Percentiles rank a stretch among this genome's conserved stretches.
Evolutionary conservation across 2,113 vertebrate species (phyloP).

Genomic region (Stegastes partitus): DNA sequence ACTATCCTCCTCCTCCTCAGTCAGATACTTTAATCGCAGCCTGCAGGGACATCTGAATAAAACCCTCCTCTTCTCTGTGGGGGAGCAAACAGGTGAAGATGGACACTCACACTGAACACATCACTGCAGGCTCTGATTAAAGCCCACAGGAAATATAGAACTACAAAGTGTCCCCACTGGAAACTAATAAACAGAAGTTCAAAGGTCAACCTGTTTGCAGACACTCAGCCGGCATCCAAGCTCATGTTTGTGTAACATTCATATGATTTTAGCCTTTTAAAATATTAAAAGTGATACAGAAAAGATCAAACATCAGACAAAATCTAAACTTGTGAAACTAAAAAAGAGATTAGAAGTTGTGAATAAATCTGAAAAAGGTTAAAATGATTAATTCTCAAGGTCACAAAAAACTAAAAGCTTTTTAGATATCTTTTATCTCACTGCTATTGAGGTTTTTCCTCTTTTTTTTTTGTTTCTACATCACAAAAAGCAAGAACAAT

Average conservation of each 20-base stretch:
- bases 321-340: no score
- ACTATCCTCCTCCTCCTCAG: background rate
- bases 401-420: no score
- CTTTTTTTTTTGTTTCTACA: no score
- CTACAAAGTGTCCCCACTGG: background rate
- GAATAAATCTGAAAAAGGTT: no score
- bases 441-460: no score
- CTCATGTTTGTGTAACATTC: background rate
- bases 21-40: conserved; percentile 5
- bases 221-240: background rate
- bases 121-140: background rate
- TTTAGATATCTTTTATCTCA: no score
- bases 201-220: background rate
- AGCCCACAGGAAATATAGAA: background rate
- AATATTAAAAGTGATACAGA: no score
- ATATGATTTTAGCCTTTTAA: no score
- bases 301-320: no score
- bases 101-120: background rate
- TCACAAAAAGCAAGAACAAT: no score
- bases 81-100: background rate
- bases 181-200: background rate
- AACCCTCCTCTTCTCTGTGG: background rate
- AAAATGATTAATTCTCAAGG: no score
- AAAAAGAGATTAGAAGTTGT: no score
- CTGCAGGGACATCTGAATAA: background rate